These are phyloP conservation scores for Stenurella melanura DNA, from an alignment of 2,888 invertebrate genomes.

Conservation along the genomic window DNA sequence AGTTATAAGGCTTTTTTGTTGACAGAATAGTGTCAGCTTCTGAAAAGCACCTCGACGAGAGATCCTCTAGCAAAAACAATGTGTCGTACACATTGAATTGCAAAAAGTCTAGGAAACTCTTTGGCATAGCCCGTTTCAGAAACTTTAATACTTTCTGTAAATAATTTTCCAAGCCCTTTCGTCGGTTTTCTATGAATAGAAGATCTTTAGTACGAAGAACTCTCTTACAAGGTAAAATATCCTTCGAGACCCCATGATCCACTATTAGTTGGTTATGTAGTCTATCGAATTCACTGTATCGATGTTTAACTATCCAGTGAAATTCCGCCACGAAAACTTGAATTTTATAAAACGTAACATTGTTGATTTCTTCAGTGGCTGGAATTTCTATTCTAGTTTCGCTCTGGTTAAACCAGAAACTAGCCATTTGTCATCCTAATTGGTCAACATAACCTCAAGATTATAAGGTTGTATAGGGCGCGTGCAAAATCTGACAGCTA, in stretches of 20 bases:
- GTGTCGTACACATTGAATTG: constrained; percentile 94
- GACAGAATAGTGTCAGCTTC: constrained; percentile 83
- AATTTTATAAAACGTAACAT: constrained; percentile 84
- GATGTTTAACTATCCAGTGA: constrained; percentile 88
- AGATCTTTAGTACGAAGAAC: constrained; percentile 92
- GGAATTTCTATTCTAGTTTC: constrained; percentile 82
- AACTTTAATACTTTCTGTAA: constrained; percentile 85
- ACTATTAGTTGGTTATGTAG: constrained; percentile 88
- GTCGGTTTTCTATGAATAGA: constrained; percentile 89
- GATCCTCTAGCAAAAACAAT: constrained; percentile 87
- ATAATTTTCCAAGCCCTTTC: constrained; percentile 87
- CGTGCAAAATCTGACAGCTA: too few relatives aligned
- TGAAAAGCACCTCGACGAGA: constrained; percentile 86
- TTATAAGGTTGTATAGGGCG: too few relatives aligned
- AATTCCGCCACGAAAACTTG: constrained; percentile 81
- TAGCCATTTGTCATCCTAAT: constrained; percentile 78
- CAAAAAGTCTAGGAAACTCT: constrained; percentile 87
- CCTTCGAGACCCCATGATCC: constrained; percentile 88
- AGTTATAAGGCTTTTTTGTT: constrained; percentile 78
- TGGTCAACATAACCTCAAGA: neutral
- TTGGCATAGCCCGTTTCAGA: constrained; percentile 86
- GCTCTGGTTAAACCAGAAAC: constrained; percentile 81
- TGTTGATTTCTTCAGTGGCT: constrained; percentile 78
- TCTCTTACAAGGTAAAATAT: constrained; percentile 94
- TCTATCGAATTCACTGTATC: constrained; percentile 93